phyloP scores from a whole-genome alignment of 1,140 invertebrate species.

The Lutraria rhynchaena region DNA sequence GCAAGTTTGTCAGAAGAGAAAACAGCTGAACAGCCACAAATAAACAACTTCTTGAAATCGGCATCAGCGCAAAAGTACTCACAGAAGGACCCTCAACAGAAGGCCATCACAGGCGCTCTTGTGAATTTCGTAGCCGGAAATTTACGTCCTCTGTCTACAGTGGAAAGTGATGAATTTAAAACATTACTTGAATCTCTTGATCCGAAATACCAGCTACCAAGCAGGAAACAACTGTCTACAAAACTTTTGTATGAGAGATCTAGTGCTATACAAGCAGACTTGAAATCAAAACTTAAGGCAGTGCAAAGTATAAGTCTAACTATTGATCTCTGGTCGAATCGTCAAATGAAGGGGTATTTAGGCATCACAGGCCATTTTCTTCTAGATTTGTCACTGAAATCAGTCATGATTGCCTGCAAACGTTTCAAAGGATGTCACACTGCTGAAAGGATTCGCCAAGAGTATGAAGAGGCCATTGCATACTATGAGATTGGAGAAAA shows the following conservation, averaged over 20 bases:
- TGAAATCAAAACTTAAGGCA: conserved; percentile 28
- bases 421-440: conserved; percentile 32
- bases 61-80: too few relatives aligned
- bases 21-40: too few relatives aligned
- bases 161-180: conserved; percentile 38
- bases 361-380: conserved; percentile 53
- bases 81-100: too few relatives aligned
- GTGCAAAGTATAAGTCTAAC: conserved; percentile 47
- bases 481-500: conserved; percentile 33
- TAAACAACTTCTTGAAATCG: too few relatives aligned
- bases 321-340: conserved; percentile 53
- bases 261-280: conserved; percentile 1
- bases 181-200: conserved; percentile 29
- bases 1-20: too few relatives aligned
- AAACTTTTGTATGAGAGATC: conserved; percentile 47
- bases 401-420: conserved; percentile 1
- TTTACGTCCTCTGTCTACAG: conserved; percentile 18
- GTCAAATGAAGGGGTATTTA: conserved; percentile 15
- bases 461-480: conserved; percentile 48
- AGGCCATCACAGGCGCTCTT: too few relatives aligned
- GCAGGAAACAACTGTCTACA: conserved; percentile 48
- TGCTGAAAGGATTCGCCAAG: conserved; percentile 39
- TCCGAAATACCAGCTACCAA: conserved; percentile 48
- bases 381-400: conserved; percentile 36
- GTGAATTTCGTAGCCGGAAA: background rate